phyloP scores from a whole-genome alignment of 2,888 invertebrate species.

The Patella caerulea region DNA sequence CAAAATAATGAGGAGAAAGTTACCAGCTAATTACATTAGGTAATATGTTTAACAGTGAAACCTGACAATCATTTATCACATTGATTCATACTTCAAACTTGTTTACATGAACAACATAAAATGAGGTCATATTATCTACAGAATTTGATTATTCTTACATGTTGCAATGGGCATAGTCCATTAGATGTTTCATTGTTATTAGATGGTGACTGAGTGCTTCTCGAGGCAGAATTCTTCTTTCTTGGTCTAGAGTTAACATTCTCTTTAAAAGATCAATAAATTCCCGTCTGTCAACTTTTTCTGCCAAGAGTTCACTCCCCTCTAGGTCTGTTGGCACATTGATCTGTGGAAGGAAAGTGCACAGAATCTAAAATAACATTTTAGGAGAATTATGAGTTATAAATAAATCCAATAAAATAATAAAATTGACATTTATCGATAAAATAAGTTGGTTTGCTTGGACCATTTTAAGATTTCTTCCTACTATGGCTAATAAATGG shows the following conservation, averaged over 20 bases:
- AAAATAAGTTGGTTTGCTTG: too few relatives aligned
- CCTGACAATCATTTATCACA: background rate
- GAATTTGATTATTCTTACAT: constrained; percentile 74
- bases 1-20: too few relatives aligned
- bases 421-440: too few relatives aligned
- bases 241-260: constrained; percentile 98
- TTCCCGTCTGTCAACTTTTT: constrained; percentile 96
- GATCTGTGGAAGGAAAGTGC: constrained; percentile 55
- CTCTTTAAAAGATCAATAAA: constrained; percentile 97
- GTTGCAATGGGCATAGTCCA: constrained; percentile 96
- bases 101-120: too few relatives aligned
- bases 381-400: too few relatives aligned
- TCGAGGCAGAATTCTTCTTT: constrained; percentile 93
- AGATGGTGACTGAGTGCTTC: constrained; percentile 96
- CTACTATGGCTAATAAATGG: too few relatives aligned
- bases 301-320: constrained; percentile 94
- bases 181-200: constrained; percentile 89
- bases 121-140: too few relatives aligned
- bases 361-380: background rate
- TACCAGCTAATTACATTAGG: too few relatives aligned
- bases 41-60: background rate
- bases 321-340: constrained; percentile 83
- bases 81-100: too few relatives aligned
- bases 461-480: too few relatives aligned
- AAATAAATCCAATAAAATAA: too few relatives aligned